Evolutionary conservation across 1,140 invertebrate species (phyloP).

Genomic region (Sinonovacula constricta): DNA sequence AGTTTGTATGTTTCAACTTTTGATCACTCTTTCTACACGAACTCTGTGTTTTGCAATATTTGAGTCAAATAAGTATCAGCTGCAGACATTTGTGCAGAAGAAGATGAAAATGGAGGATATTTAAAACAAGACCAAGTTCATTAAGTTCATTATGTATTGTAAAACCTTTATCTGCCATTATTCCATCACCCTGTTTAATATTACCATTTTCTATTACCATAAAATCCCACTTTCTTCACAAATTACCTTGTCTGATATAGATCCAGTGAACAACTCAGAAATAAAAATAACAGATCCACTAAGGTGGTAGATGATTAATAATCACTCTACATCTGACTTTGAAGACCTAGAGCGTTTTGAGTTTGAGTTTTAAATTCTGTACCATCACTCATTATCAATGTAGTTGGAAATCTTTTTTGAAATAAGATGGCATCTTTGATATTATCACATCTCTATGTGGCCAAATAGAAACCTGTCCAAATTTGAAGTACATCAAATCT

Average conservation of each 20-base stretch:
- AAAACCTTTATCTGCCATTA: slow-evolving; percentile 63
- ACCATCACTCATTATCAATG: too few relatives aligned
- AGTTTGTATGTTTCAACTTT: slow-evolving; percentile 4
- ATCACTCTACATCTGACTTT: slow-evolving; percentile 57
- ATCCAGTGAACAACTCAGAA: slow-evolving; percentile 47
- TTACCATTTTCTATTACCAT: slow-evolving; percentile 27
- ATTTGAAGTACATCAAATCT: too few relatives aligned
- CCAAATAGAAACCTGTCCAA: too few relatives aligned
- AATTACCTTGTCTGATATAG: too few relatives aligned
- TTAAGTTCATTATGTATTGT: slow-evolving; percentile 51
- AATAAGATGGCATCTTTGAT: too few relatives aligned
- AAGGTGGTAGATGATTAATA: slow-evolving; percentile 37
- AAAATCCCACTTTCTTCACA: slow-evolving; percentile 42
- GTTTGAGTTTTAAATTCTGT: too few relatives aligned
- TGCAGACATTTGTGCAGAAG: too few relatives aligned
- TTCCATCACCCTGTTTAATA: slow-evolving; percentile 44
- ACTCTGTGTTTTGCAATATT: slow-evolving; percentile 17
- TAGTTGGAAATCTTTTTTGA: too few relatives aligned
- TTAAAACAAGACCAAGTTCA: slow-evolving; percentile 39
- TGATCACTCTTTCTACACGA: not conserved
- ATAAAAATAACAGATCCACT: slow-evolving; percentile 53
- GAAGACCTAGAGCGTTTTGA: slow-evolving; percentile 34
- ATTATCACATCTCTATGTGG: too few relatives aligned
- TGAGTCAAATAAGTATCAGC: slow-evolving; percentile 30
- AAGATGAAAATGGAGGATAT: slow-evolving; percentile 51